Base-by-base conservation (phyloP, 2,113 vertebrate species). In the Odontophorus gujanensis region DNA sequence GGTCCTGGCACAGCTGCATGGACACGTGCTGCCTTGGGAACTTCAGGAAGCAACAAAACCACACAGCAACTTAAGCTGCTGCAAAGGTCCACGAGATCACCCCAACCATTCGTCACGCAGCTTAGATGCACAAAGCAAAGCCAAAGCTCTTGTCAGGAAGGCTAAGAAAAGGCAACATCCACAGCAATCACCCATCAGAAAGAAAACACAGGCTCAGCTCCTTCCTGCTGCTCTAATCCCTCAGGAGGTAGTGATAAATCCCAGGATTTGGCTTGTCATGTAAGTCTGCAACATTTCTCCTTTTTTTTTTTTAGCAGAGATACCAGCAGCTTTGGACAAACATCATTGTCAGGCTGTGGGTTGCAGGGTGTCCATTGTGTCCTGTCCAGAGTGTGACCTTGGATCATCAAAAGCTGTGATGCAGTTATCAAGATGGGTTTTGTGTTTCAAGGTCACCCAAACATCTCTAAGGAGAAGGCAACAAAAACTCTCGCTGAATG, bases 1-100 rank as follows among this genome's bases (percentile, higher is more conserved):
- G 38, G 38, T 21, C 16, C 1, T 1, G 34, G 17, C 22, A n/a
- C 2, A 24, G 16, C 40, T 65, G 4, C 1, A 2, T 21, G 19
- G 25, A 26, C 43, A 4, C 1, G 0, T 0, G 0, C 19, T 13
- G 32, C 10, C 32, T 25, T 1, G 0, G 25, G 9, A 68, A 16
- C 32, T 75, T 59, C 10, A 12, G 75, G 57, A 93, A 85, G 76
- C 1, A 2, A 62, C 30, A 30, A 78, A 86, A 26, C 38, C 38
- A 20, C 25, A 10, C 25, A 57, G 61, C 47, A 65, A 73, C 80
- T 87, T 84, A 38, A 87, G 65, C 57, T 53, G 68, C 53, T 80
- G 63, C 85, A 84, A 16, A 80, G 25, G 48, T 80, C 90, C 51
- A 0, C n/a, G n/a, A 71, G 26, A 57, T 75, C 74, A 38, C 43